Percentiles rank a stretch among this genome's conserved stretches.
Conservation (phyloP, 2,113 vertebrate species). For the Saccopteryx bilineata region DNA sequence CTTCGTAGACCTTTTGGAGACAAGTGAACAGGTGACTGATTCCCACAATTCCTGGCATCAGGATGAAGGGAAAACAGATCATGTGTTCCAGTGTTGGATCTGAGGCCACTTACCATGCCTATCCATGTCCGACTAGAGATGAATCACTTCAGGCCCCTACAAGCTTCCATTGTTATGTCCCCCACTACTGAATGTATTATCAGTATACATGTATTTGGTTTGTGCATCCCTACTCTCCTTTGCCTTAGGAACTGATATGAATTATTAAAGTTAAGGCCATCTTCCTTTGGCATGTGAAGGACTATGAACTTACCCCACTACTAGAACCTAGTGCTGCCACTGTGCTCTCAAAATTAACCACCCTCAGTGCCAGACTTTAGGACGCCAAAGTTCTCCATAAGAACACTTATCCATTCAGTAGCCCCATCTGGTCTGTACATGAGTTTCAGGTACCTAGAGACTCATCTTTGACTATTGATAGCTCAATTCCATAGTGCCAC, state of each 20-base stretch:
- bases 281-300: not conserved
- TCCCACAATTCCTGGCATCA: not conserved
- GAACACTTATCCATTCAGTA: not conserved
- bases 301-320: not conserved
- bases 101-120: not conserved
- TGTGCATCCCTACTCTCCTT: not conserved
- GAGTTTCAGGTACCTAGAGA: not conserved
- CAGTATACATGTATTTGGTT: not conserved
- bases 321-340: accelerated
- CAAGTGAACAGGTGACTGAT: not conserved
- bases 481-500: not conserved
- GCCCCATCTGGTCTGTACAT: not conserved
- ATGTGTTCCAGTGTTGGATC: not conserved
- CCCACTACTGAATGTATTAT: not conserved
- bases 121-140: not conserved
- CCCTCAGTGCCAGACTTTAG: not conserved
- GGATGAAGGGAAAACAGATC: not conserved
- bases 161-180: not conserved
- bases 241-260: not conserved
- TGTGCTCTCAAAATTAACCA: not conserved
- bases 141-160: not conserved
- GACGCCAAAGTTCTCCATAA: not conserved
- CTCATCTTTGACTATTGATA: not conserved
- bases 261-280: not conserved
- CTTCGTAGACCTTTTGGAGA: not conserved